Evolutionary conservation across 1,140 invertebrate genomes (phyloP), one percentile per base, ranked within the genome.

Genomic region (Ips typographus): DNA sequence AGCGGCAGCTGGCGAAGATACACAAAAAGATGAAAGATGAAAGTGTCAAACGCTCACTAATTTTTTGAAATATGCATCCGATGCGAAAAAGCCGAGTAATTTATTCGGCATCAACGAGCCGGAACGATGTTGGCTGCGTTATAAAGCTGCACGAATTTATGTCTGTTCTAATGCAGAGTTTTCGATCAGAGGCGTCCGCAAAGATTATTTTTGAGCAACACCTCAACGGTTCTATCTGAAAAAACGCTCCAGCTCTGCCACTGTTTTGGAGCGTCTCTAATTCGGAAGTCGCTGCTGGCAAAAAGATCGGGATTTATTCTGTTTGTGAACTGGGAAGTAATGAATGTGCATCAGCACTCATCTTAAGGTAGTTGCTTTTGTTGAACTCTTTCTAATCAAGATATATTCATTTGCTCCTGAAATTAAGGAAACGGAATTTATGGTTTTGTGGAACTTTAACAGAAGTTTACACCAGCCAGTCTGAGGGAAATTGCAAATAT

Each of bases 51-150:
- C 65, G 65, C 65, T 67, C 47, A 52, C 65, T 67, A 67, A 67
- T 67, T 67, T 67, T 67, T 67, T 67, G 65, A 67, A 67, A 59
- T 67, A 67, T 67, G 65, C 55, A 67, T 67, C 65, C 41, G 57
- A 67, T 67, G 65, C 65, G 57, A 67, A 67, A 66, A 67, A 67
- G 52, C 57, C 44, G 40, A 67, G 56, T 67, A 67, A 67, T 67
- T 67, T 67, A 67, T 67, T 58, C 65, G 65, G 44, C 65, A 67
- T 67, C 65, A 67, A 67, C 65, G 52, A 67, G 65, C 39, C 65
- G 65, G 57, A 67, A 67, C 65, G 65, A 40, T 67, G 65, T 67
- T 67, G 65, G 56, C 44, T 60, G 43, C 43, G 44, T 67, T 51
- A 67, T 67, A 67, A 67, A 59, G 65, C 56, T 59, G 65, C 56